Percentiles rank a stretch among this genome's conserved stretches.
These are phyloP conservation scores for Misgurnus mizolepis DNA, from an alignment of 2,113 vertebrate genomes.

Conservation along the genomic window DNA sequence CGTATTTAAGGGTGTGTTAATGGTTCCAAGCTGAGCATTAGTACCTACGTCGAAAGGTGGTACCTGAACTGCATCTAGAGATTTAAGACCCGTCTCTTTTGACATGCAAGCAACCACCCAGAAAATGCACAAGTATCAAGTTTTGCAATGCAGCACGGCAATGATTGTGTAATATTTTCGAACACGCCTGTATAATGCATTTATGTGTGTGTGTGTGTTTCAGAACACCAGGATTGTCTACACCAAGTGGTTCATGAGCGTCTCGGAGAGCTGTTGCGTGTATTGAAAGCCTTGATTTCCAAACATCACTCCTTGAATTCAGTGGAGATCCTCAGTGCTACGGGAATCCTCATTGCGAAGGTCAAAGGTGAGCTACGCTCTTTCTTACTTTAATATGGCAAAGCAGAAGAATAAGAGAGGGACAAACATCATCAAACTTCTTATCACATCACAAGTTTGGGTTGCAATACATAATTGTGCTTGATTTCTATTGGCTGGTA, in stretches of 20 bases:
- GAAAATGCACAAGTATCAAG: too few species aligned
- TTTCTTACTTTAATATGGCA: constrained; percentile 2
- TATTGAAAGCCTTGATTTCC: constrained; percentile 87
- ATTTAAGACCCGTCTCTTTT: too few species aligned
- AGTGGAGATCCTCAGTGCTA: constrained; percentile 90
- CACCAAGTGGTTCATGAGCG: constrained; percentile 89
- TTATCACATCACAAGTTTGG: neutral
- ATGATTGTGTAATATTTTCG: too few species aligned
- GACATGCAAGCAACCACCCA: too few species aligned
- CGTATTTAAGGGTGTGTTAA: neutral
- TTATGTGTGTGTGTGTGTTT: neutral
- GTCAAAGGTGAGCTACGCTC: constrained; percentile 89
- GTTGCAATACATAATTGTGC: too few species aligned
- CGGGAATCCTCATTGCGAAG: constrained; percentile 89
- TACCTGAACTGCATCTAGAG: too few species aligned
- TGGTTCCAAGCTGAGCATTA: too few species aligned
- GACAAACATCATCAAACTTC: neutral
- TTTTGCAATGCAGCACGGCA: too few species aligned
- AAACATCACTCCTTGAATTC: constrained; percentile 94
- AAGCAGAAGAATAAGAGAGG: neutral
- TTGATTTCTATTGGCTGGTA: too few species aligned
- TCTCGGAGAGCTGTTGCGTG: constrained; percentile 86
- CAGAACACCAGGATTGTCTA: constrained; percentile 86
- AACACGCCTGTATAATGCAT: too few species aligned
- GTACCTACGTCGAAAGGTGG: too few species aligned